Conservation (phyloP, 2,113 vertebrate genomes). For the Anolis sagrei region DNA sequence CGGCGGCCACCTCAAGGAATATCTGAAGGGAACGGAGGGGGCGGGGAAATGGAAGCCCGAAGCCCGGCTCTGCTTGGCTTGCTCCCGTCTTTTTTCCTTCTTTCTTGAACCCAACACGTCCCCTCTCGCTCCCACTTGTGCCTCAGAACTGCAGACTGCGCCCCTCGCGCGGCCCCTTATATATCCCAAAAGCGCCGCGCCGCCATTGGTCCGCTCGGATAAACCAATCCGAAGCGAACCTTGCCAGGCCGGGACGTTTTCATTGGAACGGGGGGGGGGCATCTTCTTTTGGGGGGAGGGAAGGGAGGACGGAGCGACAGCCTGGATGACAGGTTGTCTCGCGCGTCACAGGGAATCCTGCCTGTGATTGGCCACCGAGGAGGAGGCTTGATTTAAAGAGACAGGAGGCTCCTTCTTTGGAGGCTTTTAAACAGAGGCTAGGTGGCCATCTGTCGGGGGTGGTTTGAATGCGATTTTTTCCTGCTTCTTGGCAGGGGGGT, state of each 20-base stretch:
- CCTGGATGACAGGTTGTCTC: neutral
- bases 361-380: slow-evolving; percentile 47
- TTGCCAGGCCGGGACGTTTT: neutral
- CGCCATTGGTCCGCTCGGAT: slow-evolving; percentile 38
- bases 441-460: no score
- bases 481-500: no score
- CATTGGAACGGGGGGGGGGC: neutral
- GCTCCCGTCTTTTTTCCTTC: neutral
- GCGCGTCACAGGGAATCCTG: slow-evolving; percentile 63
- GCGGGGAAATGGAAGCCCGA: slow-evolving; percentile 26
- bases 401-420: slow-evolving; percentile 32
- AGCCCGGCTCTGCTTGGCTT: no score
- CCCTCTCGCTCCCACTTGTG: neutral
- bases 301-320: no score
- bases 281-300: no score
- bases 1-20: neutral
- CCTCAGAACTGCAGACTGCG: slow-evolving; percentile 16
- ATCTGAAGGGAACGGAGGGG: slow-evolving; percentile 3
- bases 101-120: slow-evolving; percentile 9
- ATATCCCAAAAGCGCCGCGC: fast-evolving
- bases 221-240: slow-evolving; percentile 19
- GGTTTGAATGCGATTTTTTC: no score
- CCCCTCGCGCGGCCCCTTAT: neutral
- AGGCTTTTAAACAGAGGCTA: no score
- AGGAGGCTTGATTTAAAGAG: slow-evolving; percentile 44